Evolutionary conservation across 2,113 vertebrate species (phyloP).

Genomic region (Aramus guarauna): DNA sequence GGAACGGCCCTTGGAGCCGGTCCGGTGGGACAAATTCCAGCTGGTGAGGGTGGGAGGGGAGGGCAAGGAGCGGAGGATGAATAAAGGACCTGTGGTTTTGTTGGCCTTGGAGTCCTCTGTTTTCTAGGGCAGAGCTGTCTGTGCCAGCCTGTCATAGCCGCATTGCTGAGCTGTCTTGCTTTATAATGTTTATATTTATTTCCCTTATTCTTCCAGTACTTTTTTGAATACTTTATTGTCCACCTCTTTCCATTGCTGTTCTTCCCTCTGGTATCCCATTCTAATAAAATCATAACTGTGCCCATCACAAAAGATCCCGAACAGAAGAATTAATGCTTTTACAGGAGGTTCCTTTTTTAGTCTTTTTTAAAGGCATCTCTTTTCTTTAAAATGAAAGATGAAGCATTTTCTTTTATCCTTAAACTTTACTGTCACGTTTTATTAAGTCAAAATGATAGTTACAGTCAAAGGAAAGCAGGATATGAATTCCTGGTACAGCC

Average conservation of each 20-base stretch:
- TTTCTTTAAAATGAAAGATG: constrained; percentile 56
- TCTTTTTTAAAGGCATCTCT: constrained; percentile 11
- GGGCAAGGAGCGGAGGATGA: neutral
- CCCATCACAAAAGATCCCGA: constrained; percentile 7
- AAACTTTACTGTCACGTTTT: constrained; percentile 57
- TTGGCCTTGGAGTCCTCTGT: constrained; percentile 19
- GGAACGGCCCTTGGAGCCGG: neutral
- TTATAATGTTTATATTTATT: constrained; percentile 63
- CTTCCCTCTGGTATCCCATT: neutral
- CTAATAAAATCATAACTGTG: constrained; percentile 32
- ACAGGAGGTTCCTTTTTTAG: constrained; percentile 15
- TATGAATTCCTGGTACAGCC: constrained; percentile 61
- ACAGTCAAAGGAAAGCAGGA: constrained; percentile 44
- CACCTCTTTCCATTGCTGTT: neutral
- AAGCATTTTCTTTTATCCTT: constrained; percentile 60
- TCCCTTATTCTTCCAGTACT: neutral
- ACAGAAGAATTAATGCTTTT: constrained; percentile 30
- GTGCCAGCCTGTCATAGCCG: neutral
- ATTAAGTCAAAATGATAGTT: constrained; percentile 61
- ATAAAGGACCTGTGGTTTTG: neutral
- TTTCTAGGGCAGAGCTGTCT: constrained; percentile 32
- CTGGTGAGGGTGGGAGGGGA: neutral
- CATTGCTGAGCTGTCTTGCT: constrained; percentile 24
- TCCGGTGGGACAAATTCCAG: neutral
- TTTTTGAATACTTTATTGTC: constrained; percentile 3